These are phyloP conservation scores for Chondrilla cf. caribensis DNA, from an alignment of 37 sponge, comb jelly and placozoan genomes.

Conservation along the genomic window DNA sequence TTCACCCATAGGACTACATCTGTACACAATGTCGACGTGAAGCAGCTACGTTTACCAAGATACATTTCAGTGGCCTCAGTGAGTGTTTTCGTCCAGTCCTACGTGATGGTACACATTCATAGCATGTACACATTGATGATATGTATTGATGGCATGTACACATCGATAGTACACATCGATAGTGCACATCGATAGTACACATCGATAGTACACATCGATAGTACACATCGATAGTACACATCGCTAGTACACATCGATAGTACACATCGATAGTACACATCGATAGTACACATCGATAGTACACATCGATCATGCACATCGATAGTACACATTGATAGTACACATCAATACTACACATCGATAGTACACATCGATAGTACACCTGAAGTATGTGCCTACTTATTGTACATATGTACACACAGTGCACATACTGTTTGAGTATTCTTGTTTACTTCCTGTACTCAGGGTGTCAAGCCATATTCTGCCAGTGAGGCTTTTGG, in stretches of 20 bases:
- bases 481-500: slow-evolving; percentile 54
- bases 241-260: too few relatives aligned
- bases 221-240: too few relatives aligned
- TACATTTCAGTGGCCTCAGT: slow-evolving; percentile 38
- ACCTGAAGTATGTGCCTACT: not conserved
- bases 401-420: not conserved
- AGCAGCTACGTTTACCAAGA: slow-evolving; percentile 58
- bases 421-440: not conserved
- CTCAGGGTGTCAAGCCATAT: slow-evolving; percentile 57
- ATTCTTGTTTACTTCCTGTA: not conserved
- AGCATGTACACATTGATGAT: not conserved
- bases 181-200: too few relatives aligned
- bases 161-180: too few relatives aligned
- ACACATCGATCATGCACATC: too few relatives aligned
- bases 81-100: not conserved
- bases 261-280: too few relatives aligned
- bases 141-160: too few relatives aligned
- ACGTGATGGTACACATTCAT: not conserved
- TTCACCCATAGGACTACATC: slow-evolving; percentile 54
- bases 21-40: slow-evolving; percentile 52
- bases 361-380: too few relatives aligned
- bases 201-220: too few relatives aligned
- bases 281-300: too few relatives aligned
- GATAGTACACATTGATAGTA: too few relatives aligned
- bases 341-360: too few relatives aligned